phyloP scores from a whole-genome alignment of 2,113 vertebrate species.

The Procavia capensis region DNA sequence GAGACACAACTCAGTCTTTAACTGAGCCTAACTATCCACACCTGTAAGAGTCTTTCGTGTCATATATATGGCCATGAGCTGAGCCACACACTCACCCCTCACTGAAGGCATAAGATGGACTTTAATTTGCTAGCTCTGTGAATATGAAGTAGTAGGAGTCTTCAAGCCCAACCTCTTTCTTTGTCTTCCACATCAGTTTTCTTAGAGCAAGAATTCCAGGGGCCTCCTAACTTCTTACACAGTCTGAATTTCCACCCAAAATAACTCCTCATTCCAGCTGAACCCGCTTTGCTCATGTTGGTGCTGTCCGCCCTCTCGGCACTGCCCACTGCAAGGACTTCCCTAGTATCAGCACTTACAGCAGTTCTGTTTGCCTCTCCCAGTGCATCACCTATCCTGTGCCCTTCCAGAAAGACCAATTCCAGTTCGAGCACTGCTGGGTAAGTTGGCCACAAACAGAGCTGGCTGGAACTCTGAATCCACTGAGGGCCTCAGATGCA shows the following conservation, averaged over 20 bases:
- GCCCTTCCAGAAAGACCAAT: not conserved
- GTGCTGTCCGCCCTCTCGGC: not conserved
- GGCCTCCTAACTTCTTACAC: not conserved
- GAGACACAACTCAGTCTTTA: not conserved
- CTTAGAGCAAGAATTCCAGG: not conserved
- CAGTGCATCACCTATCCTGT: not conserved
- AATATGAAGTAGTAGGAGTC: not conserved
- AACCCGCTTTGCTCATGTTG: not conserved
- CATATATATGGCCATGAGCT: not conserved
- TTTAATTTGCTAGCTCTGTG: not conserved
- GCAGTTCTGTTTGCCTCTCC: not conserved
- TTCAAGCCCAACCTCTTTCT: not conserved
- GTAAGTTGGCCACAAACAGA: not conserved
- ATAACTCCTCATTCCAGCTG: not conserved
- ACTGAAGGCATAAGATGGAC: not conserved
- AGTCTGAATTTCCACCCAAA: not conserved
- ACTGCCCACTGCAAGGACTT: not conserved
- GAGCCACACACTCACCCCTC: not conserved
- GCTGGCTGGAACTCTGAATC: not conserved
- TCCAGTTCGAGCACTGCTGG: not conserved
- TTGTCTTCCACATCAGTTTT: not conserved
- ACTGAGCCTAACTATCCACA: not conserved
- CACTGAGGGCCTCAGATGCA: not conserved
- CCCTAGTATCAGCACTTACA: not conserved
- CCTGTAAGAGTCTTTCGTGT: not conserved